Evolutionary conservation across 30 jellyfish, hydroid and myxozoan genomes (phyloP), one percentile per base, ranked within the genome.

Genomic region (Rhopilema esculentum): DNA sequence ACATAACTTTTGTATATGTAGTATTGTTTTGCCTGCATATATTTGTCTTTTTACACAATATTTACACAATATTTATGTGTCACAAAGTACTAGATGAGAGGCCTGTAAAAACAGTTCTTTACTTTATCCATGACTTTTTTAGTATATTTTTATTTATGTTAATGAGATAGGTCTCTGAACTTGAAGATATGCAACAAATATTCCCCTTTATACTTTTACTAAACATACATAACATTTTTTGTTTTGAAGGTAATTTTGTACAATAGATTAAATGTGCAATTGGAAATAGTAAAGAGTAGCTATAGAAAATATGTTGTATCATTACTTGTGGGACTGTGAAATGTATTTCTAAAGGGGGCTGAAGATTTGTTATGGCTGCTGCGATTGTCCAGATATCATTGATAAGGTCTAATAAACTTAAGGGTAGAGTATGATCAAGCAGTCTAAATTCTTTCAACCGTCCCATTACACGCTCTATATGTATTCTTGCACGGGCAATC

Each of bases 341-440:
- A 40, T 40, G 12, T 40, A 40, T 40, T 40, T 40, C 57, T 40
- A 33, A 72, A 6, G 91, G 91, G 27, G 83, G 74, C 48, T 66
- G 87, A 6, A 82, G 53, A 69, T 82, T 82, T 19, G 75, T 33
- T 65, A 82, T 82, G 30, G 75, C 91, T 65, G 91, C 83, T 62
- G 91, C 91, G 69, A 82, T 79, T 17, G 33, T 15, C 89, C 80
- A 79, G 78, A 79, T 52, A 16, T 79, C 89, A 79, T 79, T 80
- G 64, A 61, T 61, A 12, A 79, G 22, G 40, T 62, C 78, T 23
- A 61, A 22, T 32, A 79, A 79, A 17, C 48, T 67, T 17, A 82
- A 53, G 75, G 91, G 91, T 69, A 82, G 88, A 82, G 91, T 64
- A 49, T 82, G 82, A 32, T 82, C 83, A 27, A 82, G 74, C 48